Conservation (phyloP, 2,888 invertebrate species). For the Microctonus brassicae region DNA sequence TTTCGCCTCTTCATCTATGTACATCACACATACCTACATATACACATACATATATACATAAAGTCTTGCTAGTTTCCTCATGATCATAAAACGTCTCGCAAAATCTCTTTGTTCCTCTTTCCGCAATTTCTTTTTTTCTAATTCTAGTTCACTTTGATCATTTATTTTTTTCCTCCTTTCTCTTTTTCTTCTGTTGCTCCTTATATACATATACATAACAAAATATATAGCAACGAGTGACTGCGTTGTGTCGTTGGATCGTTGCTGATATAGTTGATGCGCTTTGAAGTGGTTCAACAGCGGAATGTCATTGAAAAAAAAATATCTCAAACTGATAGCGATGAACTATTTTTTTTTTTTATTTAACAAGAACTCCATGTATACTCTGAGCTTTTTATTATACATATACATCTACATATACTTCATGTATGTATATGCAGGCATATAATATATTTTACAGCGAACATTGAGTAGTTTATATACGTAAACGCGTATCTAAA, state of each 20-base stretch:
- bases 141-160: too few species aligned
- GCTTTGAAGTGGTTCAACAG: slow-evolving; percentile 15
- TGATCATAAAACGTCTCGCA: slow-evolving; percentile 14
- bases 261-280: neutral
- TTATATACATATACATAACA: neutral
- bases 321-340: slow-evolving; percentile 9
- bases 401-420: neutral
- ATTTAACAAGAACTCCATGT: neutral
- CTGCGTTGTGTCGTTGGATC: neutral
- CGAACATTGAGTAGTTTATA: neutral
- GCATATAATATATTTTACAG: neutral
- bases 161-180: slow-evolving; percentile 24
- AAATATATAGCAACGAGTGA: neutral
- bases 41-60: neutral
- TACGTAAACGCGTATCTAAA: neutral
- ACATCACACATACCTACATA: neutral
- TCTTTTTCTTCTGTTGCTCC: slow-evolving; percentile 7
- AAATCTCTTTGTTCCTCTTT: slow-evolving; percentile 17
- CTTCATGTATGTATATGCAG: neutral
- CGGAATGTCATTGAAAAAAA: neutral
- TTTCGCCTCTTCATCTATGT: neutral
- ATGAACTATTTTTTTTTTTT: too few species aligned
- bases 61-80: slow-evolving; percentile 10
- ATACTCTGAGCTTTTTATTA: neutral
- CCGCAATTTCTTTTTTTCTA: neutral